Conservation (phyloP, 2,113 vertebrate species). For the Embiotoca jacksoni region DNA sequence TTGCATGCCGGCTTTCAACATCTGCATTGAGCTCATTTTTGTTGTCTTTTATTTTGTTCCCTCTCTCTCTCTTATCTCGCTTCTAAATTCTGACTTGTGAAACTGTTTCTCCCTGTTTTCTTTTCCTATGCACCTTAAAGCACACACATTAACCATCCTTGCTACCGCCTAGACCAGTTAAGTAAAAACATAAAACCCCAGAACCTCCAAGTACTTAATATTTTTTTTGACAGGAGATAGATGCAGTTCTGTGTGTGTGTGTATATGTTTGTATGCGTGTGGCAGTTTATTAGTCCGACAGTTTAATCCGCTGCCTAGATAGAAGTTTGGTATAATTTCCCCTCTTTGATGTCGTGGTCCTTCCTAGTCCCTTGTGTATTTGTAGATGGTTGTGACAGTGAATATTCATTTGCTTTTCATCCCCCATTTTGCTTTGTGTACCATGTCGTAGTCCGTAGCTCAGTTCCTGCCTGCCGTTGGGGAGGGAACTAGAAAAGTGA, state of each 20-base stretch:
- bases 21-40: slow-evolving; percentile 92
- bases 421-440: slow-evolving; percentile 78
- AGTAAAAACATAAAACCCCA: slow-evolving; percentile 88
- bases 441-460: slow-evolving; percentile 53
- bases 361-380: slow-evolving; percentile 71
- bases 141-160: slow-evolving; percentile 99
- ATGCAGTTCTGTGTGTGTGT: slow-evolving; percentile 47
- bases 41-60: slow-evolving; percentile 71
- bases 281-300: slow-evolving; percentile 25
- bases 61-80: slow-evolving; percentile 75
- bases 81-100: slow-evolving; percentile 95
- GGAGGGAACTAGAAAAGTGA: slow-evolving; percentile 13
- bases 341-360: slow-evolving; percentile 72
- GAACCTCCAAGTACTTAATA: slow-evolving; percentile 61
- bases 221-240: slow-evolving; percentile 47
- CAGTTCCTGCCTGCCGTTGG: slow-evolving; percentile 17
- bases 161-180: slow-evolving; percentile 99
- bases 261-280: slow-evolving; percentile 26
- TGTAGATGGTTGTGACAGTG: slow-evolving; percentile 76
- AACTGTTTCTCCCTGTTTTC: slow-evolving; percentile 97
- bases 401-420: slow-evolving; percentile 80
- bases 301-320: slow-evolving; percentile 67
- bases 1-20: slow-evolving; percentile 91
- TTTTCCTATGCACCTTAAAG: slow-evolving; percentile 95
- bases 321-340: slow-evolving; percentile 59